phyloP scores from a whole-genome alignment of 37 sponge, comb jelly and placozoan species.

The Halisarca cf. caerulea region DNA sequence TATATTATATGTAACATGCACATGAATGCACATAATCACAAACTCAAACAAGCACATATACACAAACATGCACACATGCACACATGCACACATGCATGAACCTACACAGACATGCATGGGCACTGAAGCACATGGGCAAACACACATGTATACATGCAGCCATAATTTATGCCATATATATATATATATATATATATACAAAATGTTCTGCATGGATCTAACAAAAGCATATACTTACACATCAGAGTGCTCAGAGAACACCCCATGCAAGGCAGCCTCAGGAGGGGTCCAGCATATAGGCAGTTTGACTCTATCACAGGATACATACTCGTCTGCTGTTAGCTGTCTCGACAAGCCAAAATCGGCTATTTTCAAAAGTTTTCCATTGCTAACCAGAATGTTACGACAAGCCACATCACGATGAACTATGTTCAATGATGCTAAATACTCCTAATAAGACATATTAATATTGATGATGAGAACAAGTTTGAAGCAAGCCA shows the following conservation, averaged over 20 bases:
- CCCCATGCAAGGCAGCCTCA: neutral
- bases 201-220: too few relatives aligned
- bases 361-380: neutral
- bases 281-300: neutral
- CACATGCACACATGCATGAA: too few relatives aligned
- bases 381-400: neutral
- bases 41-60: too few relatives aligned
- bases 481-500: too few relatives aligned
- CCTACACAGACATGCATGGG: neutral
- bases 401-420: conserved; percentile 8
- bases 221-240: too few relatives aligned
- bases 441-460: neutral
- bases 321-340: neutral
- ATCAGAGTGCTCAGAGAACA: neutral
- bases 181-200: too few relatives aligned
- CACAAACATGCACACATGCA: neutral
- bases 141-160: too few relatives aligned
- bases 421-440: neutral
- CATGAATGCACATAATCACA: too few relatives aligned
- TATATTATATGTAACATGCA: too few relatives aligned
- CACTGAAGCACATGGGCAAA: neutral
- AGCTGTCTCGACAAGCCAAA: neutral
- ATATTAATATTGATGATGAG: too few relatives aligned
- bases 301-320: neutral
- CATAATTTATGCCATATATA: too few relatives aligned